Evolutionary conservation across 2,113 vertebrate genomes (phyloP).

Genomic region (Tetraodon nigroviridis): DNA sequence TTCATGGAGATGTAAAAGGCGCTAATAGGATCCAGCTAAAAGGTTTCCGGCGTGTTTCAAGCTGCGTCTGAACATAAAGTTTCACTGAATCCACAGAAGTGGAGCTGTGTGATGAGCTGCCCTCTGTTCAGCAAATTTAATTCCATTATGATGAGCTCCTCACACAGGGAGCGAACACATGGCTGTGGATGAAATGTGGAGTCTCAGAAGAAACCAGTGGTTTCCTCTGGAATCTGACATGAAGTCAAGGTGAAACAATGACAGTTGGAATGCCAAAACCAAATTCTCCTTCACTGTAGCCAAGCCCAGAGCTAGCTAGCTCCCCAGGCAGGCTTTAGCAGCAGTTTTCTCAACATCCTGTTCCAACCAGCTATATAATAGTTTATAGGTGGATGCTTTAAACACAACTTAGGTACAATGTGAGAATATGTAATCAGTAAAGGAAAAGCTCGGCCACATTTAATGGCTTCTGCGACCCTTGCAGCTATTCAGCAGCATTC

Average conservation of each 20-base stretch:
- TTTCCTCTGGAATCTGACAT: conserved; percentile 9
- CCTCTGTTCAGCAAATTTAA: conserved; percentile 30
- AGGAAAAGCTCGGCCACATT: too few relatives aligned
- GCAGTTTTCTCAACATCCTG: too few relatives aligned
- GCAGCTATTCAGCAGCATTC: too few relatives aligned
- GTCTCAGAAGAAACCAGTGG: too few relatives aligned
- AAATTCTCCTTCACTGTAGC: conserved; percentile 34
- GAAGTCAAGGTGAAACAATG: conserved; percentile 17
- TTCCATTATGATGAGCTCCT: neutral
- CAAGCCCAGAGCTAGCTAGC: neutral
- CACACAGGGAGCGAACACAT: too few relatives aligned
- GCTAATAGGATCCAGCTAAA: conserved; percentile 35
- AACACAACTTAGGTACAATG: too few relatives aligned
- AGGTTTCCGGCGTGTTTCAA: conserved; percentile 4
- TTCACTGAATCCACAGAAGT: conserved; percentile 7
- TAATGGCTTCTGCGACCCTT: too few relatives aligned
- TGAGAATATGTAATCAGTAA: too few relatives aligned
- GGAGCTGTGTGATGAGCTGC: conserved; percentile 2
- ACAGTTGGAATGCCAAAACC: conserved; percentile 26
- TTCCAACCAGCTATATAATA: too few relatives aligned
- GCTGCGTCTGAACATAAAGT: conserved; percentile 5
- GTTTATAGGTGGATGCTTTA: too few relatives aligned
- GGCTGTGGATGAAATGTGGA: too few relatives aligned
- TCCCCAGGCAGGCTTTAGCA: too few relatives aligned
- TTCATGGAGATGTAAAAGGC: conserved; percentile 32